Evolutionary conservation across 2,888 invertebrate species (phyloP).

Genomic region (Dryobota labecula): DNA sequence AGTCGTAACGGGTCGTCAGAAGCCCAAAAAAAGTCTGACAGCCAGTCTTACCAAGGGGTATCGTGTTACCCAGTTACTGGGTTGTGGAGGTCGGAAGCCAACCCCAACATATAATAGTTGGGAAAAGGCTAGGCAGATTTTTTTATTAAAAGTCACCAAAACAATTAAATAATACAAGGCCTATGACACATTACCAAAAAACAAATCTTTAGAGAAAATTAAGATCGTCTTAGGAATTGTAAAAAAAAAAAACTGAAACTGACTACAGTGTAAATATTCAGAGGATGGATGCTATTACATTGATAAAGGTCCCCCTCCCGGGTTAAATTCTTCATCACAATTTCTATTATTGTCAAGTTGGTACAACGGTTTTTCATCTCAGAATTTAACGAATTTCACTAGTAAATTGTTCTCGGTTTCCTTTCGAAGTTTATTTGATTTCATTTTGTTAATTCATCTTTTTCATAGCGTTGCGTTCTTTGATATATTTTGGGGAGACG

Average conservation of each 20-base stretch:
- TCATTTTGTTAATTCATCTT: conserved; percentile 33
- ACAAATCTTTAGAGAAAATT: conserved; percentile 27
- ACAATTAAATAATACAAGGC: background rate
- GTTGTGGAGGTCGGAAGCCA: background rate
- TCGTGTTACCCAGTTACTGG: background rate
- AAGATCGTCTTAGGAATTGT: conserved; percentile 1
- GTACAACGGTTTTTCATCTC: conserved; percentile 42
- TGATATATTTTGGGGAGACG: conserved; percentile 40
- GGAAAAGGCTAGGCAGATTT: background rate
- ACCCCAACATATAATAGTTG: background rate
- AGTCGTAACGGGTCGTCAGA: background rate
- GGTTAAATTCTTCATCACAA: conserved; percentile 58
- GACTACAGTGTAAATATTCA: conserved; percentile 45
- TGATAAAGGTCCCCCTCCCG: conserved; percentile 43
- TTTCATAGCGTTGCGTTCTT: conserved; percentile 19
- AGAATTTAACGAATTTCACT: conserved; percentile 17
- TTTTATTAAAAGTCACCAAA: background rate
- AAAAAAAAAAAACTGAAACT: conserved; percentile 33
- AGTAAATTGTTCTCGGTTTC: conserved; percentile 28
- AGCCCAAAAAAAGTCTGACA: no score
- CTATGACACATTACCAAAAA: background rate
- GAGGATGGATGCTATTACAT: conserved; percentile 40
- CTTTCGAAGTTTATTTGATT: conserved; percentile 37
- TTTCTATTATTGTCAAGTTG: conserved; percentile 48
- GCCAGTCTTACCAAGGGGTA: no score